A percentile compares a stretch with the other conserved stretches of the same genome.
Conservation (phyloP, 2,113 vertebrate species). For the Marcusenius ussheri region DNA sequence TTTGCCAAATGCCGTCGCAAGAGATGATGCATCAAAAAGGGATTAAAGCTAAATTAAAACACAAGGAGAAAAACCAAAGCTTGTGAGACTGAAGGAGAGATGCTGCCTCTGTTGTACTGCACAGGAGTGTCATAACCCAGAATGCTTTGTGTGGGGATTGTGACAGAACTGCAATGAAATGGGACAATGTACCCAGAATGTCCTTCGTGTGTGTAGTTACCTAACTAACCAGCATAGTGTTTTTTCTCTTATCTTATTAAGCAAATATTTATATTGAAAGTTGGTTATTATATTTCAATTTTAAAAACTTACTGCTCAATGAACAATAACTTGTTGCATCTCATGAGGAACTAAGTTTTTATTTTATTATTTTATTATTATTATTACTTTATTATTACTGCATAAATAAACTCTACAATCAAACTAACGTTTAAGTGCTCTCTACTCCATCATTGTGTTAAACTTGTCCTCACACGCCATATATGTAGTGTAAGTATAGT, state of each 20-base stretch:
- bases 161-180: background rate
- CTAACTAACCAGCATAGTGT: background rate
- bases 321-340: background rate
- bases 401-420: background rate
- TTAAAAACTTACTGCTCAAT: background rate
- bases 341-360: too few species aligned
- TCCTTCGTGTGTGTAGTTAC: background rate
- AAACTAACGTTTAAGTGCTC: background rate
- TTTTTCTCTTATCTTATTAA: background rate
- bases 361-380: background rate
- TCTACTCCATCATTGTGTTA: background rate
- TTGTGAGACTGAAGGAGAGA: background rate
- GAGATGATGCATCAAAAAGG: background rate
- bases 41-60: slow-evolving; percentile 11
- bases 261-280: background rate
- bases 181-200: background rate
- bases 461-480: background rate
- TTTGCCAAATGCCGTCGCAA: background rate
- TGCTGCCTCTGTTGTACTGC: background rate
- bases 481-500: background rate
- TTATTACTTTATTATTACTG: background rate
- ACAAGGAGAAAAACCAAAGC: background rate
- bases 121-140: background rate
- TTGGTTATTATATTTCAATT: background rate
- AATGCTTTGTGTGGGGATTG: background rate